phyloP scores from a whole-genome alignment of 2,113 vertebrate genomes.

The Charadrius vociferus region DNA sequence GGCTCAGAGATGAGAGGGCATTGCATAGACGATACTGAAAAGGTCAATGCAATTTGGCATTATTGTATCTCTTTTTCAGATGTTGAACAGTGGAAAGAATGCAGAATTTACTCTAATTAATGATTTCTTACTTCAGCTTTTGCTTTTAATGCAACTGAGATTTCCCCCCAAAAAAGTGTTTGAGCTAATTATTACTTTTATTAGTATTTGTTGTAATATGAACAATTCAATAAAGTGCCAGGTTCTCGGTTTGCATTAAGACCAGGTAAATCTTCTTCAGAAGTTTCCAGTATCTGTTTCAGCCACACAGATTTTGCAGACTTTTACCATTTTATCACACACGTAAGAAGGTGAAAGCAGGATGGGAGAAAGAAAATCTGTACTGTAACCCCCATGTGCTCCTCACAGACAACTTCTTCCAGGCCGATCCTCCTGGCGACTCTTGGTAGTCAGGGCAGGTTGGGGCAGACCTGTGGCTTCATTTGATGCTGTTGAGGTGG shows the following conservation, averaged over 20 bases:
- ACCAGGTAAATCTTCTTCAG: neutral
- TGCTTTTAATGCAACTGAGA: neutral
- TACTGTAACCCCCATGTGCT: fast-evolving
- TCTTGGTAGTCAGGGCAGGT: fast-evolving
- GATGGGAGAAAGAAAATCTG: neutral
- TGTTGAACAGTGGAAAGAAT: conserved; percentile 27
- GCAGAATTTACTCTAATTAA: conserved; percentile 58
- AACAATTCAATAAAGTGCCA: neutral
- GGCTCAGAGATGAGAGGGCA: conserved; percentile 54
- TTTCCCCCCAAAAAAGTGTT: neutral
- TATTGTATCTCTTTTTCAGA: conserved; percentile 47
- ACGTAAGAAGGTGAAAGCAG: neutral
- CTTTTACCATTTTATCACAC: neutral
- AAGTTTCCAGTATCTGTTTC: neutral
- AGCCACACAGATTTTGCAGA: neutral
- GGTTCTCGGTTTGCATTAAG: neutral
- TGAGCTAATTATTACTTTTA: neutral
- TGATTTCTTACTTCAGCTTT: conserved; percentile 35
- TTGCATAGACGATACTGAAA: conserved; percentile 52
- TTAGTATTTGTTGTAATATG: neutral
- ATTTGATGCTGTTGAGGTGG: neutral
- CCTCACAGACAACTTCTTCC: neutral
- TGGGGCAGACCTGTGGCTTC: neutral
- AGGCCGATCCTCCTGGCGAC: neutral
- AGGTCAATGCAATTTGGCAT: conserved; percentile 72